Conservation (phyloP, 2,888 invertebrate species). For the Molorchus minor region DNA sequence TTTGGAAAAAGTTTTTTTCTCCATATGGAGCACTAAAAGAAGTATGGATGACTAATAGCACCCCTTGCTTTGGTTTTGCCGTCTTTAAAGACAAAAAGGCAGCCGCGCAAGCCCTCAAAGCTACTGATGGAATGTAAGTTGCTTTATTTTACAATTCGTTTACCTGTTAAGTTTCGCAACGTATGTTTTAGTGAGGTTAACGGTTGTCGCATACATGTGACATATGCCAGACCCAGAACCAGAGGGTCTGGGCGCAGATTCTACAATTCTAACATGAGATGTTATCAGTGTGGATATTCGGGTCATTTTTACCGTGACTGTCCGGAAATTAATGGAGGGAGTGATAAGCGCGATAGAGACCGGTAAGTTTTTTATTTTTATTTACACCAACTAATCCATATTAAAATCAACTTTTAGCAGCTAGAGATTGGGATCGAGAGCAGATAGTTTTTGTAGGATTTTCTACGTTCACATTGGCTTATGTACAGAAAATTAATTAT, state of each 20-base stretch:
- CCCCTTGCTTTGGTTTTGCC: slow-evolving; percentile 71
- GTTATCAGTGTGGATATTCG: slow-evolving; percentile 68
- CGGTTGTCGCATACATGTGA: slow-evolving; percentile 65
- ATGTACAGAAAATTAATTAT: too few species aligned
- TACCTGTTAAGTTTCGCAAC: too few species aligned
- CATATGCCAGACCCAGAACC: slow-evolving; percentile 66
- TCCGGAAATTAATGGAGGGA: slow-evolving; percentile 60
- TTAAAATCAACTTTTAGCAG: slow-evolving; percentile 3
- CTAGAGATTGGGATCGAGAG: neutral
- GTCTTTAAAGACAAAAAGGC: slow-evolving; percentile 67
- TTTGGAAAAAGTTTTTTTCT: slow-evolving; percentile 65
- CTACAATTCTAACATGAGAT: slow-evolving; percentile 67
- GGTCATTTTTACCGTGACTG: slow-evolving; percentile 70
- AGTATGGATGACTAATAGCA: slow-evolving; percentile 69
- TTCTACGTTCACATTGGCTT: too few species aligned
- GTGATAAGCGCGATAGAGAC: slow-evolving; percentile 52
- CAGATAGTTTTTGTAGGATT: neutral
- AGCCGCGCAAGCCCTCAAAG: slow-evolving; percentile 63
- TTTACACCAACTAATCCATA: neutral
- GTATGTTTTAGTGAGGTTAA: slow-evolving; percentile 63
- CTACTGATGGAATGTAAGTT: slow-evolving; percentile 65
- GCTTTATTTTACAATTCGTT: too few species aligned
- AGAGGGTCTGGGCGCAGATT: slow-evolving; percentile 63
- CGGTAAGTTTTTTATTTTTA: slow-evolving; percentile 50
- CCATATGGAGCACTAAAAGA: slow-evolving; percentile 67